Conservation (phyloP, 1,140 invertebrate genomes). For the Stegodyphus dumicola region DNA sequence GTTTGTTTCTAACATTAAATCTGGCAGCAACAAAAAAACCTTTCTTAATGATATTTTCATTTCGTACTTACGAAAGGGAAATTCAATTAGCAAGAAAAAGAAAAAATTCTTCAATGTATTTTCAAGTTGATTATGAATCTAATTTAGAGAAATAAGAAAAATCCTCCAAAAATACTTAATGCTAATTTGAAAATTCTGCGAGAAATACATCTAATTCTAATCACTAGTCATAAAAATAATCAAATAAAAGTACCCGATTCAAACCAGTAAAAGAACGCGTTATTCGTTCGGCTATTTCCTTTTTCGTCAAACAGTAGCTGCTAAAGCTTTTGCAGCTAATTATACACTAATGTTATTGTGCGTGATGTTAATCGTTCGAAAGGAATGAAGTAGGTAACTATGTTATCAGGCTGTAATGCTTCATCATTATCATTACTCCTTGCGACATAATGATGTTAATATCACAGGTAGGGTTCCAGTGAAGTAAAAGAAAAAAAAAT, state of each 20-base stretch:
- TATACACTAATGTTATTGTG: not conserved
- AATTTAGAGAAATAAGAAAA: constrained; percentile 6
- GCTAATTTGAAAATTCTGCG: not conserved
- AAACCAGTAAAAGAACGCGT: not conserved
- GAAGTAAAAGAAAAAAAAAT: too few species aligned
- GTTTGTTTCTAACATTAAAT: too few species aligned
- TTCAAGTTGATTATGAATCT: constrained; percentile 31
- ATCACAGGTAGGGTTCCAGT: not conserved
- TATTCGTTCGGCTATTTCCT: not conserved
- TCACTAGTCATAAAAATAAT: constrained; percentile 8
- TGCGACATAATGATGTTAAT: not conserved
- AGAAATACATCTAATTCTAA: not conserved
- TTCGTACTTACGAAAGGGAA: constrained; percentile 9
- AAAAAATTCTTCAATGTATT: not conserved
- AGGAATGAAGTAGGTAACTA: not conserved
- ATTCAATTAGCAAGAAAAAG: constrained; percentile 36
- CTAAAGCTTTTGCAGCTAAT: constrained; percentile 6
- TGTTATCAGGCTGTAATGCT: constrained; percentile 4
- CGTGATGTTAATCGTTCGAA: not conserved
- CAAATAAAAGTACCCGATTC: constrained; percentile 21
- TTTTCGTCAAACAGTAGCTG: not conserved
- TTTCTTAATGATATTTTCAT: constrained; percentile 27
- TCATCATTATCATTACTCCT: constrained; percentile 10
- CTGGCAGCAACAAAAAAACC: too few species aligned
- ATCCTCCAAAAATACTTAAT: constrained; percentile 6